phyloP scores from a whole-genome alignment of 1,140 invertebrate species.

The Sitophilus oryzae region DNA sequence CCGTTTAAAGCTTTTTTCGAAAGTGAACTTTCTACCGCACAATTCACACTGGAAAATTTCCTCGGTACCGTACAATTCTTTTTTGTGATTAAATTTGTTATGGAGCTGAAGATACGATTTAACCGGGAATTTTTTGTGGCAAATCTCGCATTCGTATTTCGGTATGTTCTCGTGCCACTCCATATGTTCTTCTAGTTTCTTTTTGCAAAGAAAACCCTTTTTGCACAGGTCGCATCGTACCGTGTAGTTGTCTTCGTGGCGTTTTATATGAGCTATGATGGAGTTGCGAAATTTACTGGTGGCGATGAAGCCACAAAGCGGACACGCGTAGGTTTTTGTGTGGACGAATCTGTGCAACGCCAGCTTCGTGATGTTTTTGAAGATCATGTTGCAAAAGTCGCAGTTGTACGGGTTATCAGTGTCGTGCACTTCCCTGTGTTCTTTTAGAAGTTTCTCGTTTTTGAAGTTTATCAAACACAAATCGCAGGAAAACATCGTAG shows the following conservation, averaged over 20 bases:
- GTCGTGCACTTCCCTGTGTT: constrained; percentile 21
- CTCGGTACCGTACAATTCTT: constrained; percentile 28
- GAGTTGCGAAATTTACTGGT: constrained; percentile 21
- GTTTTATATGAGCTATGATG: constrained; percentile 43
- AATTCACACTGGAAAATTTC: constrained; percentile 30
- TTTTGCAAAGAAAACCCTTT: constrained; percentile 46
- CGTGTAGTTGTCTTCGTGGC: constrained; percentile 47
- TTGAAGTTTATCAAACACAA: constrained; percentile 22
- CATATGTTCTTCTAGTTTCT: constrained; percentile 43
- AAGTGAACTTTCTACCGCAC: constrained; percentile 34
- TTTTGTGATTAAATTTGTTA: constrained; percentile 34
- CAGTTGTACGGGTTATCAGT: constrained; percentile 19
- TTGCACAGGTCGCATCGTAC: constrained; percentile 48
- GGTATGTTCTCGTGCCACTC: constrained; percentile 35
- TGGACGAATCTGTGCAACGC: constrained; percentile 22
- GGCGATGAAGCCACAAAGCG: constrained; percentile 19
- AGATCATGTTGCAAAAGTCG: constrained; percentile 22
- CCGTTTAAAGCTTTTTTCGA: constrained; percentile 31
- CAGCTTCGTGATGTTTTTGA: constrained; percentile 22
- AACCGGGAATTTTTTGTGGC: constrained; percentile 45
- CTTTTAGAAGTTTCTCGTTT: constrained; percentile 15
- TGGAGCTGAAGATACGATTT: constrained; percentile 43
- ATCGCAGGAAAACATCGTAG: constrained; percentile 18
- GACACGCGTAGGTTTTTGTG: constrained; percentile 15
- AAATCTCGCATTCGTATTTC: constrained; percentile 44